phyloP scores from a whole-genome alignment of 2,888 invertebrate species.

The Balanococcus diminutus region DNA sequence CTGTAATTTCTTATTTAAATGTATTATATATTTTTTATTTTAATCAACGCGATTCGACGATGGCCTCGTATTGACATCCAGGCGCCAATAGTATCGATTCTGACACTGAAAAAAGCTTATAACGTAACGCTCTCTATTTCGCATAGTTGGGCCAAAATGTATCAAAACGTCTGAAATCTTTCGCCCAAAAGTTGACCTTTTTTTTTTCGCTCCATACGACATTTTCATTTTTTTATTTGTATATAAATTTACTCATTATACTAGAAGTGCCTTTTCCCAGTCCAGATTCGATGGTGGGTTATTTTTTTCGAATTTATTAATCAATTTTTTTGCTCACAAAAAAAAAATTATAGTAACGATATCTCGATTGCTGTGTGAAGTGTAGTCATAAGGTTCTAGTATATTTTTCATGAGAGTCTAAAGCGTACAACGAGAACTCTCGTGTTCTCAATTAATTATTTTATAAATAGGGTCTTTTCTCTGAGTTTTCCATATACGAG shows the following conservation, averaged over 20 bases:
- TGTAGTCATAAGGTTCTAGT: background rate
- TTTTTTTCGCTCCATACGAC: background rate
- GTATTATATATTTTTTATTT: background rate
- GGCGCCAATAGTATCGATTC: slow-evolving; percentile 47
- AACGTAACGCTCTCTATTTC: slow-evolving; percentile 35
- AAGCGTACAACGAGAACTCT: background rate
- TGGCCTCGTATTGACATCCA: slow-evolving; percentile 6
- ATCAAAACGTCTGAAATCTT: background rate
- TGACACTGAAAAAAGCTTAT: slow-evolving; percentile 29
- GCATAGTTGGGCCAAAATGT: background rate
- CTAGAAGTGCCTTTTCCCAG: no score
- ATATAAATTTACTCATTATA: no score
- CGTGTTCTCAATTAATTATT: background rate
- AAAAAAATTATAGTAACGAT: background rate
- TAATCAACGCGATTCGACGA: background rate
- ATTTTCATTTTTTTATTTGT: background rate
- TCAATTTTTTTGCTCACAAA: background rate
- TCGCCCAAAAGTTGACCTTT: background rate
- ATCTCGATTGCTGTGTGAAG: background rate
- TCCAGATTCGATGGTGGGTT: background rate
- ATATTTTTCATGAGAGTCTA: background rate
- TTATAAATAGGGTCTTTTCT: background rate
- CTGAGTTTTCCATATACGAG: background rate
- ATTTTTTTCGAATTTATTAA: background rate
- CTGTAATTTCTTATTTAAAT: background rate